phyloP scores from a whole-genome alignment of 2,888 invertebrate species.

The Lithophane semibrunnea region DNA sequence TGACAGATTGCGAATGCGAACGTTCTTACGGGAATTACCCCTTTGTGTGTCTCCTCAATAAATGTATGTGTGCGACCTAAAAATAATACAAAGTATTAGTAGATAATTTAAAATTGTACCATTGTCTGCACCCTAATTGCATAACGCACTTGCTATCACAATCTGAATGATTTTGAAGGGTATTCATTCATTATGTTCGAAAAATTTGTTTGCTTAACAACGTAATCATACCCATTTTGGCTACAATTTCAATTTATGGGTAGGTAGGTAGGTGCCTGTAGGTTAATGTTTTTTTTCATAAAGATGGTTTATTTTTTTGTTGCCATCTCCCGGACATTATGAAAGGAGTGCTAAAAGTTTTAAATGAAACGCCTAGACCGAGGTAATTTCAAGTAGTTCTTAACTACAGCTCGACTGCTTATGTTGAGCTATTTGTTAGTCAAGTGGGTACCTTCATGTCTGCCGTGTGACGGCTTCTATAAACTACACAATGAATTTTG shows the following conservation, averaged over 20 bases:
- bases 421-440: neutral
- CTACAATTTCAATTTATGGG: neutral
- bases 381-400: neutral
- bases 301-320: too few species aligned
- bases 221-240: too few species aligned
- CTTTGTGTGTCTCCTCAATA: neutral
- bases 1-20: too few species aligned
- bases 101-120: neutral
- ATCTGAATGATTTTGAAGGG: too few species aligned
- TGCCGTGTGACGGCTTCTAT: neutral
- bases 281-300: too few species aligned
- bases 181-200: too few species aligned
- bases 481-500: neutral
- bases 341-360: slow-evolving; percentile 3
- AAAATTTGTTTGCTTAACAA: too few species aligned
- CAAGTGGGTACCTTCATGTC: too few species aligned
- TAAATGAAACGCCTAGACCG: neutral
- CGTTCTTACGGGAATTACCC: too few species aligned
- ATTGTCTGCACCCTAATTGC: too few species aligned
- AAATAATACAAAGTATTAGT: neutral
- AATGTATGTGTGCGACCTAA: neutral
- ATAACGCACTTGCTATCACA: too few species aligned
- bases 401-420: neutral
- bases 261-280: too few species aligned
- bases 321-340: neutral